Conservation (phyloP, 2,888 invertebrate genomes). For the Myathropa florea region DNA sequence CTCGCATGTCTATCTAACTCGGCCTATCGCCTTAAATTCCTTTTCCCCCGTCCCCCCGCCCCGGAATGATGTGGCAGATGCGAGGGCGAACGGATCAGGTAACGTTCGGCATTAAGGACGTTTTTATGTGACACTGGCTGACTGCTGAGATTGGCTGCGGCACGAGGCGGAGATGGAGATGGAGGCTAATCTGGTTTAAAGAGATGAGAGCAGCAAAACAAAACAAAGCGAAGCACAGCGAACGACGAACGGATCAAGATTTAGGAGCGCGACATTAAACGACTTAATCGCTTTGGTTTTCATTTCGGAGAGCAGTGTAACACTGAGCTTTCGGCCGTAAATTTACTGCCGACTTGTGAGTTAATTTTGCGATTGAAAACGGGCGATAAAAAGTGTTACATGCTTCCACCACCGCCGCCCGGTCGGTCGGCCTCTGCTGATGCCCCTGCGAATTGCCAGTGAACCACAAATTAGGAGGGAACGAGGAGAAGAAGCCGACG, state of each 20-base stretch:
- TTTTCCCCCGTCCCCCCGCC: background rate
- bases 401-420: background rate
- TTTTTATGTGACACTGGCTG: background rate
- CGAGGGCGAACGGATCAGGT: too few species aligned
- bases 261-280: constrained; percentile 25
- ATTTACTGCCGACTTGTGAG: constrained; percentile 39
- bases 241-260: constrained; percentile 15
- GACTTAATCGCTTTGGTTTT: constrained; percentile 41
- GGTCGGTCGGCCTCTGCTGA: background rate
- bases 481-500: background rate
- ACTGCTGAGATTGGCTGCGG: background rate
- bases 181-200: constrained; percentile 2
- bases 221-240: too few species aligned
- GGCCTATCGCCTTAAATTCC: constrained; percentile 2
- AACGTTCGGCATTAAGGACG: constrained; percentile 17
- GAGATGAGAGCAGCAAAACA: background rate
- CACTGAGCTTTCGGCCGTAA: background rate
- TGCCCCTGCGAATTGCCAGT: background rate
- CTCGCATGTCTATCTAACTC: too few species aligned
- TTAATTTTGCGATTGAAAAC: constrained; percentile 46
- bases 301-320: background rate
- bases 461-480: background rate
- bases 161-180: too few species aligned
- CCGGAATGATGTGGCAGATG: too few species aligned
- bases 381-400: constrained; percentile 27